Base-by-base conservation (phyloP, 30 jellyfish, hydroid and myxozoan species). In the Nemopilema nomurai region DNA sequence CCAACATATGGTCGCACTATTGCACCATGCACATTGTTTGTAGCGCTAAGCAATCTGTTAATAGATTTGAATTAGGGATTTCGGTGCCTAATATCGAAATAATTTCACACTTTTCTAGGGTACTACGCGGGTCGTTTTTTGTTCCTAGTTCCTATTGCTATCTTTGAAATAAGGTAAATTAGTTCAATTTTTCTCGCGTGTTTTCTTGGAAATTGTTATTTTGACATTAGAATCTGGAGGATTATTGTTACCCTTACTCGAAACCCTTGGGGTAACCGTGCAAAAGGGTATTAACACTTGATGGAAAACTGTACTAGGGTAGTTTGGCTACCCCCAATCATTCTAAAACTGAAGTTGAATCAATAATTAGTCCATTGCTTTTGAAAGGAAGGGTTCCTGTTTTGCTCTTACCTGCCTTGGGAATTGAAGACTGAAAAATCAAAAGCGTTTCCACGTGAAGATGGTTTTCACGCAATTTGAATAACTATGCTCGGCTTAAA, bases 51-150 rank as follows among this genome's bases (percentile, higher is more conserved):
- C 9, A 6, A 41, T 41, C 57, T 41, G 6, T 41, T 41, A 3
- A 3, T 41, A 41, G 57, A 41, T 41, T 41, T 41, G 57, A 41
- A 41, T 3, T 41, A 41, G 6, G 57, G 13, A 41, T 41, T 3
- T 41, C 13, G 13, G 57, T 41, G 13, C 57, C 57, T 41, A 41
- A 41, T 41, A 41, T 41, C 13, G 57, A 13, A 41, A 41, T 41
- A 41, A 41, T 3, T 41, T 41, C 57, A 41, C 6, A 13, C 50
- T 71, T 63, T 63, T 71, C 22, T 28, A 71, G 81, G 81, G 50
- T 64, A 29, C 4, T 71, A 30, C 81, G 81, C 81, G 50, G 81
- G 81, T 30, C 81, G 81, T 71, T 29, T 29, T 28, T 71, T 71
- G 81, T 30, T 71, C 65, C 81, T 71, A 71, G 57, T 41, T 41